Evolutionary conservation across 2,888 invertebrate genomes (phyloP).

Genomic region (Heteromyza rotundicornis): DNA sequence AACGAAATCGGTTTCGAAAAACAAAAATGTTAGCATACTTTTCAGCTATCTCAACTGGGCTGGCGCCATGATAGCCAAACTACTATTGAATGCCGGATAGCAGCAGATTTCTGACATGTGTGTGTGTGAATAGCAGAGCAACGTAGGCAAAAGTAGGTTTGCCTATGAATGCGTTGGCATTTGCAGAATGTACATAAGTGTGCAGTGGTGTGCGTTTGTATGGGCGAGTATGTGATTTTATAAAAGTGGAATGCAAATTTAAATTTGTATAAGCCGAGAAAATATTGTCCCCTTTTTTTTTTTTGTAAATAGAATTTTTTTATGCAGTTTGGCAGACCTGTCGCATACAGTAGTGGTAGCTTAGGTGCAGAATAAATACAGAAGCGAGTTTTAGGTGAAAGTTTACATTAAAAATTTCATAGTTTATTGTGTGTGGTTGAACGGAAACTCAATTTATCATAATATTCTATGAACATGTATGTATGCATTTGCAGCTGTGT

Average conservation of each 20-base stretch:
- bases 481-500: too few relatives aligned
- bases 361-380: background rate
- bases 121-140: background rate
- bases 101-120: slow-evolving; percentile 15
- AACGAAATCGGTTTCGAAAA: slow-evolving; percentile 5
- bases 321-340: background rate
- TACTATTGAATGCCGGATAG: background rate
- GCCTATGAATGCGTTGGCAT: background rate
- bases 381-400: background rate
- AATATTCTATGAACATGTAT: background rate
- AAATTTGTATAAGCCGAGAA: background rate
- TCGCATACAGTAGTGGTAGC: background rate
- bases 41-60: background rate
- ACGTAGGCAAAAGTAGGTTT: background rate
- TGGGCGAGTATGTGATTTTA: background rate
- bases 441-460: slow-evolving; percentile 18
- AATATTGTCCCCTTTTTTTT: background rate
- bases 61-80: background rate
- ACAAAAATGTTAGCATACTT: slow-evolving; percentile 6
- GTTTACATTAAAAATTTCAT: background rate
- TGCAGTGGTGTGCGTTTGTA: background rate
- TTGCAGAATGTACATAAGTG: background rate
- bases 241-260: slow-evolving; percentile 9
- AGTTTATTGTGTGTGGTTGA: slow-evolving; percentile 4
- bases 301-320: too few relatives aligned